Evolutionary conservation across 30 jellyfish, hydroid and myxozoan species (phyloP), one percentile per base, ranked within the genome.

Genomic region (Chironex yamaguchii): DNA sequence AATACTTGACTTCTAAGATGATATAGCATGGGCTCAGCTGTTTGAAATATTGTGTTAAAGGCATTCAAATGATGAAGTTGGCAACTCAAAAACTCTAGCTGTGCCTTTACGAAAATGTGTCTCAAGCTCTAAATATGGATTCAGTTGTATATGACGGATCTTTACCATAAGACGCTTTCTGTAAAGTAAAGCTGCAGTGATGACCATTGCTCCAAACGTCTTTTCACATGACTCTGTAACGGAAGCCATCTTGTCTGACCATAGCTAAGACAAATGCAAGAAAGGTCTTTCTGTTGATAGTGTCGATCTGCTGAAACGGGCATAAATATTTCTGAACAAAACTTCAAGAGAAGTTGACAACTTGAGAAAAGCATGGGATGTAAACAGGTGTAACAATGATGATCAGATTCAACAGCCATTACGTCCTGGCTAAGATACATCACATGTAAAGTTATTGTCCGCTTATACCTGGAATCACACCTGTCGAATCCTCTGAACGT

Each of bases 231-330:
- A 14, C 85, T 62, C 62, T 79, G 82, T 82, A 79, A 30, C n/a
- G 82, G 62, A 28, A 79, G 70, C 90, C 90, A 79, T 53, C 90
- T 58, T 31, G 90, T 79, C 62, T 79, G 90, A 31, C 90, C 82
- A 27, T 21, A 58, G 82, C 90, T 79, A 34, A 79, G 90, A 22
- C 54, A 21, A 25, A 52, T 53, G 49, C 62, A 82, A 17, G 82
- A 22, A 29, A 14, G 26, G 14, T 62, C 82, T 79, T 79, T 79
- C 34, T 62, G 83, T 35, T 50, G 26, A 34, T n/a, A 79, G 70
- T 17, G 70, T 21, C 4, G 85, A 62, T 31, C 85, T 17, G 90
- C 90, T 42, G 50, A 75, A 9, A 49, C 50, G 87, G 9, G 87
- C 87, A 50, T 74, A 74, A 23, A 75, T 52, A 32, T 75, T 75